These are phyloP conservation scores for Xestoiulus laeticollis DNA, from an alignment of 2,888 invertebrate species.

Conservation along the genomic window DNA sequence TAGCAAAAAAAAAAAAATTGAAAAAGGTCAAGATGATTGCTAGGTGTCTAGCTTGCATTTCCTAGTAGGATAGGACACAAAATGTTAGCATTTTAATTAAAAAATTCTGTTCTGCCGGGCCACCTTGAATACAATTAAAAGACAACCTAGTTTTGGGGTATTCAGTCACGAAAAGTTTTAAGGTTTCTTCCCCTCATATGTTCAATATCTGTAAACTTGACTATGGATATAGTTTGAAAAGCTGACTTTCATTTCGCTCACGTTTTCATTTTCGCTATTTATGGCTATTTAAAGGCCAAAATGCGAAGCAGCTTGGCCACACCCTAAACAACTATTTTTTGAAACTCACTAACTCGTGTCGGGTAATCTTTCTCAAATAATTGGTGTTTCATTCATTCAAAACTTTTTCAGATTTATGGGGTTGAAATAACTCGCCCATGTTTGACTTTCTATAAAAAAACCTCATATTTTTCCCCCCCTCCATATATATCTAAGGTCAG, in stretches of 20 bases:
- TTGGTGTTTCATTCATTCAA: conserved; percentile 23
- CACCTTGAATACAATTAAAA: not conserved
- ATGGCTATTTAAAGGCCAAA: conserved; percentile 13
- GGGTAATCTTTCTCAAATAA: conserved; percentile 10
- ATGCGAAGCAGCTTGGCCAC: not conserved
- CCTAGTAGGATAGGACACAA: not conserved
- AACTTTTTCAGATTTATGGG: conserved; percentile 2
- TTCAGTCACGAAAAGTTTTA: not conserved
- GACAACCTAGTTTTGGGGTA: not conserved
- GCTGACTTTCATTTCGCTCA: not conserved
- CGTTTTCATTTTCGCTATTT: conserved; percentile 7
- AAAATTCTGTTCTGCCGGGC: no score
- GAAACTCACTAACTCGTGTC: not conserved
- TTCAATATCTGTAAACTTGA: not conserved
- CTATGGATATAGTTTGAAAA: not conserved
- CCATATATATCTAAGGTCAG: conserved; percentile 16
- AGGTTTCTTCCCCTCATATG: not conserved
- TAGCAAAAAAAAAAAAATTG: not conserved
- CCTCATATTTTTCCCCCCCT: not conserved
- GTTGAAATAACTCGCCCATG: not conserved
- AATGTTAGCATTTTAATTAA: not conserved
- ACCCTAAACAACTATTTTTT: not conserved
- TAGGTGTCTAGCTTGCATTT: not conserved
- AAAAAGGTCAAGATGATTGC: not conserved
- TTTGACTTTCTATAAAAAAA: not conserved